These are phyloP conservation scores for Oreochromis tanganicae DNA, from an alignment of 2,113 vertebrate species.

Conservation along the genomic window DNA sequence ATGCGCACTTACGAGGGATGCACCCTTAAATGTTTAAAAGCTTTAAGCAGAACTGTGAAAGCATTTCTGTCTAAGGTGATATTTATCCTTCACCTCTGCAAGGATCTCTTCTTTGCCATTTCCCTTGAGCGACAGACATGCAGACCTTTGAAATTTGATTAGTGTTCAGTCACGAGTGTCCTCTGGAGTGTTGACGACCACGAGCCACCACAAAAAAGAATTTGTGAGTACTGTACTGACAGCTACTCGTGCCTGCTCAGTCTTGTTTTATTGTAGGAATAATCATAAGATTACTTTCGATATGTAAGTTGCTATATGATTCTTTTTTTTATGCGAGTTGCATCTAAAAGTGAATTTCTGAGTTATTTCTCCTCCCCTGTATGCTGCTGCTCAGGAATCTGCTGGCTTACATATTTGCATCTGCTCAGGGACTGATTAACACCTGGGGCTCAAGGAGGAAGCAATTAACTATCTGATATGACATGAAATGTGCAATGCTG, in stretches of 20 bases:
- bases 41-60: neutral
- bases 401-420: neutral
- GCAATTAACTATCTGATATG: neutral
- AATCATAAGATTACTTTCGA: neutral
- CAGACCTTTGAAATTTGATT: neutral
- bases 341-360: neutral
- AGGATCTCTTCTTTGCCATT: neutral
- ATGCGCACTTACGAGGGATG: neutral
- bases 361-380: neutral
- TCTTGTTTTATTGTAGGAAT: neutral
- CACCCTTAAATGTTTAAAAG: neutral
- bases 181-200: neutral
- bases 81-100: neutral
- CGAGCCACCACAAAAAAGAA: neutral
- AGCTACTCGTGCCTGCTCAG: accelerated
- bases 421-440: neutral
- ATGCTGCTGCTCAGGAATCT: neutral
- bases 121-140: neutral
- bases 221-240: neutral
- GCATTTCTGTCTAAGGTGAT: neutral
- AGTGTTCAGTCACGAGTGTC: neutral
- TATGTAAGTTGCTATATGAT: neutral
- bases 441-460: neutral
- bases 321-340: neutral
- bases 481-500: neutral